Base-by-base conservation (phyloP, 2,797 vertebrate species). In the Hemitrygon akajei region DNA sequence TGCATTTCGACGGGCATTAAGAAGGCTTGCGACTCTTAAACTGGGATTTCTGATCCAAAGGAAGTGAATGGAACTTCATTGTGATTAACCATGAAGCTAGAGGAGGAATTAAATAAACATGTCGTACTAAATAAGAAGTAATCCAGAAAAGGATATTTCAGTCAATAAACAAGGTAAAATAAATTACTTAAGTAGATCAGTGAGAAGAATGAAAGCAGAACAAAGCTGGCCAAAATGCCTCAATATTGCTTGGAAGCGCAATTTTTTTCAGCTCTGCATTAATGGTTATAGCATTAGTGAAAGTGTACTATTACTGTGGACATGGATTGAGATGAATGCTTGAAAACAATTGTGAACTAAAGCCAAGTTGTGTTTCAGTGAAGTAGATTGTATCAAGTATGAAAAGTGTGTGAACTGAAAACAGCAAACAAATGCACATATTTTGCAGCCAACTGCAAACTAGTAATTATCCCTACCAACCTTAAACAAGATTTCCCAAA, bases 341-440 rank as follows among this genome's bases (percentile, higher is more conserved):
- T 93, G 71, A 93, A 92, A 93, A 37, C 14, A 27, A 93, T 69
- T 75, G 69, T 76, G 73, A 75, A 93, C 40, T 25, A 25, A 93
- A 75, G 71, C 12, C 71, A 93, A 76, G 75, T 93, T 93, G 71
- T 40, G 73, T 30, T 40, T 75, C 12, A 9, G 40, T 93, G 71
- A 93, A 93, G 47, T 47, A 76, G 40, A 93, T 58, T 75, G 40
- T 30, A 5, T 93, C 91, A 93, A 56, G 40, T 25, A 56, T 9
- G 27, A 9, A 22, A 93, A 73, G 75, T 93, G 47, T 16, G 91
- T 75, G 37, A 93, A 3, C 40, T 27, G 37, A 56, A 71, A 92
- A 30, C 27, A 56, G 40, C 18, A 2, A 56, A 58, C 71, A 93
- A 76, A 93, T 40, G 12, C 2, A 4, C n/a, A 37, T n/a, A 7